These are phyloP conservation scores for Sander lucioperca DNA, from an alignment of 2,113 vertebrate genomes.

Conservation along the genomic window DNA sequence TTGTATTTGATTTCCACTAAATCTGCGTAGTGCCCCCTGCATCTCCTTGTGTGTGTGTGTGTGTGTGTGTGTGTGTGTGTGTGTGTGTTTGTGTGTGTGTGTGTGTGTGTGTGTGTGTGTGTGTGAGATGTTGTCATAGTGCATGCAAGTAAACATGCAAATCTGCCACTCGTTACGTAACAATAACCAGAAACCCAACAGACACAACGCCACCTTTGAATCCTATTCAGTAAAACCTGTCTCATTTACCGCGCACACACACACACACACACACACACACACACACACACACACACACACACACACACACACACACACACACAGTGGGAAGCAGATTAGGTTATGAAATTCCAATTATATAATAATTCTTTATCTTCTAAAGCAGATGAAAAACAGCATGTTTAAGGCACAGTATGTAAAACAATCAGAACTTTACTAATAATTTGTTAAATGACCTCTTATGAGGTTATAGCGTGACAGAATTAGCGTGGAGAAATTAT, in stretches of 20 bases:
- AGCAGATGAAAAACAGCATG: constrained; percentile 11
- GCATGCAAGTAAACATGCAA: constrained; percentile 10
- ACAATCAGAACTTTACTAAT: constrained; percentile 11
- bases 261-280: constrained; percentile 12
- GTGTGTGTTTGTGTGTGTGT: constrained; percentile 13
- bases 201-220: not conserved
- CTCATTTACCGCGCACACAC: constrained; percentile 1
- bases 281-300: constrained; percentile 7
- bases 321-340: constrained; percentile 1
- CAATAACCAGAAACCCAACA: constrained; percentile 37
- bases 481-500: not conserved
- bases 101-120: constrained; percentile 16
- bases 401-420: constrained; percentile 31
- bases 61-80: not conserved
- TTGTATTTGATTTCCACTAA: constrained; percentile 10
- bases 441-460: not conserved
- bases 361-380: constrained; percentile 62
- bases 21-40: constrained; percentile 6
- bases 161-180: constrained; percentile 62
- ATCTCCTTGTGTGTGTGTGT: constrained; percentile 9
- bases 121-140: not conserved
- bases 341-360: constrained; percentile 63
- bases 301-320: constrained; percentile 5
- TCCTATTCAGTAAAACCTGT: constrained; percentile 13
- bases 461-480: not conserved